These are phyloP conservation scores for Thrips palmi DNA, from an alignment of 1,140 invertebrate genomes.

Conservation along the genomic window DNA sequence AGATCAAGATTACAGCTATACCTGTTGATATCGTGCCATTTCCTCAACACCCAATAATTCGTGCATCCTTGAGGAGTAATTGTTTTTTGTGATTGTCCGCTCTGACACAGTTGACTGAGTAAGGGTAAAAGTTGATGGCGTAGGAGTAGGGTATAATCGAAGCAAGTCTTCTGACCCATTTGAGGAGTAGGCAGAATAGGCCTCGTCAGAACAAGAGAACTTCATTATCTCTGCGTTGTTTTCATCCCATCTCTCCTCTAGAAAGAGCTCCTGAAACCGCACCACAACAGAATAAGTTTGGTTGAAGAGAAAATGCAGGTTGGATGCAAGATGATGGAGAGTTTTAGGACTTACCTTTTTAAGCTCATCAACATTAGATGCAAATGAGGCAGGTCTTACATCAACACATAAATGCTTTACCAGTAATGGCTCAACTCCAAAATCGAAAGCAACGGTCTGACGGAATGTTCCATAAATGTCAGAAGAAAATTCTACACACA, in stretches of 20 bases:
- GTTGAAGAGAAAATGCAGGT: neutral
- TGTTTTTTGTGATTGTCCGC: conserved; percentile 42
- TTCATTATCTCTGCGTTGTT: conserved; percentile 31
- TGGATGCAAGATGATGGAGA: neutral
- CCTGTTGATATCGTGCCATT: conserved; percentile 52
- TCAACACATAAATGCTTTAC: conserved; percentile 58
- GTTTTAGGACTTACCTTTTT: conserved; percentile 23
- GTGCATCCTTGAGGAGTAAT: conserved; percentile 60
- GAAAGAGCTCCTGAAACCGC: conserved; percentile 28
- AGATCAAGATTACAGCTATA: conserved; percentile 10
- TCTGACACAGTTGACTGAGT: conserved; percentile 48
- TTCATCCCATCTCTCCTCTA: conserved; percentile 39
- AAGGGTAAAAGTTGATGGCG: conserved; percentile 41
- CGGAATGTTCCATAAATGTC: conserved; percentile 64
- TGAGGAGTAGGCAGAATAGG: too few species aligned
- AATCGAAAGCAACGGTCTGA: conserved; percentile 63
- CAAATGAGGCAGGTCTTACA: conserved; percentile 47
- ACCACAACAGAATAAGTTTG: neutral
- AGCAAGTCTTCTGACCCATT: conserved; percentile 34
- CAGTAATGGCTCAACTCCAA: conserved; percentile 48
- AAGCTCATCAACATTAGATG: conserved; percentile 46
- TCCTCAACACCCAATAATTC: conserved; percentile 63
- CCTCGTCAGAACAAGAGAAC: conserved; percentile 38
- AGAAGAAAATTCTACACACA: conserved; percentile 50
- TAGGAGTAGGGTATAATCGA: conserved; percentile 45